Base-by-base conservation (phyloP, 23 tunicate species). In the Diplosoma virens region DNA sequence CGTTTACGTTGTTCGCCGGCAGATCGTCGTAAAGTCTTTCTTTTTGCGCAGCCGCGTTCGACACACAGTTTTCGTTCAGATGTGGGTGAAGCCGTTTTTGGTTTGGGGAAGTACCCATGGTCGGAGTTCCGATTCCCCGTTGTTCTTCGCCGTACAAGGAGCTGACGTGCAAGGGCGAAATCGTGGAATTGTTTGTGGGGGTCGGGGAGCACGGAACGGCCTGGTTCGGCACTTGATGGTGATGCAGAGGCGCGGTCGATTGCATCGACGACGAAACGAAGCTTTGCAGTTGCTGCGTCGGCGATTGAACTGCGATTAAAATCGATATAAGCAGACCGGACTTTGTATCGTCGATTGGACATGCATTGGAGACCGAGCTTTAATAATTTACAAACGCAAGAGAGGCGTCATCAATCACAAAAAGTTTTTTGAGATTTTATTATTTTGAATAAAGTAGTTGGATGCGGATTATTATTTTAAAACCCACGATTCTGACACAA, bases 301-400 rank as follows among this genome's bases (percentile, higher is more conserved):
- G 87, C 5, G 87, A 74, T 58, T 74, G 32, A 3, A 73, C 80
- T 73, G 33, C 2, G 68, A n/a, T n/a, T n/a, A n/a, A n/a, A n/a
- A n/a, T n/a, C n/a, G n/a, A n/a, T n/a, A n/a, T n/a, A n/a, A n/a
- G n/a, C n/a, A n/a, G n/a, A n/a, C n/a, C n/a, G n/a, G n/a, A n/a
- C n/a, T n/a, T n/a, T n/a, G n/a, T n/a, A n/a, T n/a, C n/a, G n/a
- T n/a, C n/a, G n/a, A n/a, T n/a, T n/a, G n/a, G n/a, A n/a, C n/a
- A n/a, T n/a, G n/a, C n/a, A n/a, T n/a, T n/a, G n/a, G n/a, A n/a
- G n/a, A n/a, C n/a, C n/a, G n/a, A n/a, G n/a, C n/a, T n/a, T n/a
- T n/a, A n/a, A n/a, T n/a, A n/a, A n/a, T n/a, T n/a, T n/a, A n/a
- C n/a, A n/a, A n/a, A n/a, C n/a, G n/a, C n/a, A n/a, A n/a, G n/a